phyloP scores from a whole-genome alignment of 2,888 invertebrate genomes.

The Cordilura impudica region DNA sequence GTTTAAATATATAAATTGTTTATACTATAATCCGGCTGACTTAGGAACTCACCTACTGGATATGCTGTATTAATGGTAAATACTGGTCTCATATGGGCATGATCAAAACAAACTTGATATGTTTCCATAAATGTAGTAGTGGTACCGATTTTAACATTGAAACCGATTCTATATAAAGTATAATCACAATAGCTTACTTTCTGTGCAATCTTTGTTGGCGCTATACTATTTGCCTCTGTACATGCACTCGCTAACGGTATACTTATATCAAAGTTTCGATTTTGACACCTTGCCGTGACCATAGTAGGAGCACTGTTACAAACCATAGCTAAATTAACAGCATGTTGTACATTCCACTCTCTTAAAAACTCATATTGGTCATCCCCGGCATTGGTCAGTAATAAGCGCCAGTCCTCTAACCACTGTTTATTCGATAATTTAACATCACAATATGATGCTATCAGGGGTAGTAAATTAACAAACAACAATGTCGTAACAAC shows the following conservation, averaged over 20 bases:
- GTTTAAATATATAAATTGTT: neutral
- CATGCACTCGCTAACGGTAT: neutral
- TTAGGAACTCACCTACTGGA: conserved; percentile 29
- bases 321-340: neutral
- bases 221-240: neutral
- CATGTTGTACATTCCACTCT: neutral
- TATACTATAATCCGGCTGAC: too few relatives aligned
- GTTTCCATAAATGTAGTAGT: conserved; percentile 6
- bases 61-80: conserved; percentile 32
- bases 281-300: neutral
- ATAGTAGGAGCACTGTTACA: neutral
- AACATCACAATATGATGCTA: neutral
- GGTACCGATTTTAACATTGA: neutral
- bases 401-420: conserved; percentile 16
- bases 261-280: neutral
- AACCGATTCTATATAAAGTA: conserved; percentile 36
- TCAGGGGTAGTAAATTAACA: neutral
- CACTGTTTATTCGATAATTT: neutral
- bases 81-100: conserved; percentile 1
- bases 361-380: conserved; percentile 25
- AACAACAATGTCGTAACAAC: neutral
- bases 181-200: neutral
- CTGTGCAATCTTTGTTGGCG: neutral
- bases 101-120: conserved; percentile 47
- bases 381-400: neutral